phyloP scores from a whole-genome alignment of 2,113 vertebrate genomes.

The Paramormyrops kingsleyae region DNA sequence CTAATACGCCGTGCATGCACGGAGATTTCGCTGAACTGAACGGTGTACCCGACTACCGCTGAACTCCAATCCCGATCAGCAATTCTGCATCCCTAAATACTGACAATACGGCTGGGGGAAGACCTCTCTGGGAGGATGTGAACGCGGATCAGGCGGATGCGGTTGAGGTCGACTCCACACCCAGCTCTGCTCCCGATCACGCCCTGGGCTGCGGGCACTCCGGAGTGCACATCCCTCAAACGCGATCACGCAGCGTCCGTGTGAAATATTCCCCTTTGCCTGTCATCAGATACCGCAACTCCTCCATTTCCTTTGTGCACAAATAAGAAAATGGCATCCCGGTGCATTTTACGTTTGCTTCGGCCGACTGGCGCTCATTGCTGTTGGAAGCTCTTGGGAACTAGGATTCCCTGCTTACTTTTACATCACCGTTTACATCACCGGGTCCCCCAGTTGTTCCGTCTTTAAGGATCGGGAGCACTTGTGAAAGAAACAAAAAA shows the following conservation, averaged over 20 bases:
- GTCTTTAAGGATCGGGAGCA: constrained; percentile 11
- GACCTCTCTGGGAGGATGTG: not conserved
- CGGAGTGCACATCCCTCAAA: not conserved
- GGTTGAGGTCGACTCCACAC: not conserved
- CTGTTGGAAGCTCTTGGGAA: constrained; percentile 19
- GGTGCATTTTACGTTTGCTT: not conserved
- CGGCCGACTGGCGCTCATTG: not conserved
- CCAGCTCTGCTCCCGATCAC: not conserved
- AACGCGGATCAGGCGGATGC: not conserved
- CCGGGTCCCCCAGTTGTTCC: constrained; percentile 22
- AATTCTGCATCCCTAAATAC: not conserved
- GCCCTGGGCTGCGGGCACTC: not conserved
- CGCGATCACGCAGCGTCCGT: not conserved
- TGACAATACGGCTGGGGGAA: not conserved
- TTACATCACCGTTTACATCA: constrained; percentile 60
- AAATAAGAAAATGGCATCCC: constrained; percentile 25
- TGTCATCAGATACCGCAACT: constrained; percentile 1
- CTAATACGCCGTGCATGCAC: not conserved
- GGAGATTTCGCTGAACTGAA: not conserved
- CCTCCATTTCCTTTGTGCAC: not conserved
- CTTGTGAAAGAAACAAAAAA: not conserved
- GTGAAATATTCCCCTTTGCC: not conserved
- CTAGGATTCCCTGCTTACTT: constrained; percentile 49
- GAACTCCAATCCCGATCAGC: not conserved
- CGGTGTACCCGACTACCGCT: not conserved